A percentile compares a stretch with the other conserved stretches of the same genome.
These are phyloP conservation scores for Nyctibius bracteatus DNA, from an alignment of 2,113 vertebrate genomes.

Conservation along the genomic window DNA sequence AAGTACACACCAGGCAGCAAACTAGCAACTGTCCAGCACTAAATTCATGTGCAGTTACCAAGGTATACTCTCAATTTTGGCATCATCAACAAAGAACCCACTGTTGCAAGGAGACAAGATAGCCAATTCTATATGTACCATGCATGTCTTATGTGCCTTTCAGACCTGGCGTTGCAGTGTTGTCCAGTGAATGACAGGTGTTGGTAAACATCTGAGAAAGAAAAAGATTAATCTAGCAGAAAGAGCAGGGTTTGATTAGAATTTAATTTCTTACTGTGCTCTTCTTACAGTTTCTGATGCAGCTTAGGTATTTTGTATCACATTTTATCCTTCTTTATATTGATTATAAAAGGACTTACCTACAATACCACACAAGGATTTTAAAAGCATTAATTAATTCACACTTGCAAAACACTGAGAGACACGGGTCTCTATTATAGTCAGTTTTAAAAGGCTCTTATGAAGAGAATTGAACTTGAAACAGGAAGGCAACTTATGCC, in stretches of 20 bases:
- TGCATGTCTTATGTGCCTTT: not conserved
- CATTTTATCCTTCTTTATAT: not conserved
- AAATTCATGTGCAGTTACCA: not conserved
- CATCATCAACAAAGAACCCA: not conserved
- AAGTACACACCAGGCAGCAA: not conserved
- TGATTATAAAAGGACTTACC: not conserved
- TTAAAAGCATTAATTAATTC: not conserved
- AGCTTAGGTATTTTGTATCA: not conserved
- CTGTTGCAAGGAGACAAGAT: not conserved
- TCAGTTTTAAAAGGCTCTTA: not conserved
- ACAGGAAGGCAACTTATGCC: not conserved
- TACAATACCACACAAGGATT: not conserved
- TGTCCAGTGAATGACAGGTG: not conserved
- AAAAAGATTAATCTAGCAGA: not conserved
- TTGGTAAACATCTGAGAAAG: not conserved
- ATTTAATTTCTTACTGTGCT: not conserved
- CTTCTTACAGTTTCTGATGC: not conserved
- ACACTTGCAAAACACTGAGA: not conserved
- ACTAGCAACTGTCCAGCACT: not conserved
- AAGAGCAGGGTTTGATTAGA: not conserved
- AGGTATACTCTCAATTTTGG: not conserved
- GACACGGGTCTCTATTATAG: not conserved
- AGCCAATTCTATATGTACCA: not conserved
- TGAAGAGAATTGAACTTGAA: not conserved
- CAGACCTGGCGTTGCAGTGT: not conserved